Percentiles rank a stretch among this genome's conserved stretches.
phyloP scores from a whole-genome alignment of 2,888 invertebrate genomes.

The Ligdia adustata region DNA sequence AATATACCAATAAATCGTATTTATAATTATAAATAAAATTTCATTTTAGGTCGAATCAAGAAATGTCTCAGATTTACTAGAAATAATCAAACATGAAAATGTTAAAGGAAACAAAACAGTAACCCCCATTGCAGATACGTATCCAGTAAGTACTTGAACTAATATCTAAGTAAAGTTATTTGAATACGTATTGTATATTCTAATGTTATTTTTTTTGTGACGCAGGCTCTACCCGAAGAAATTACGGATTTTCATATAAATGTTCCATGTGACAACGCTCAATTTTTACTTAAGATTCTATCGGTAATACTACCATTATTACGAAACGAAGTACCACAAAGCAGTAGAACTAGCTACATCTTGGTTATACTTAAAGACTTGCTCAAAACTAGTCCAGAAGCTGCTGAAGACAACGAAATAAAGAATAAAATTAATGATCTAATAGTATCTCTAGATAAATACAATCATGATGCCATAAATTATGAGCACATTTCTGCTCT shows the following conservation, averaged over 20 bases:
- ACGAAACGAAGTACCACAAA: conserved; percentile 19
- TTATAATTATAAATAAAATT: too few species aligned
- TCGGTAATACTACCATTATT: conserved; percentile 22
- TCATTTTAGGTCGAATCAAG: too few species aligned
- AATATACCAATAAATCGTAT: too few species aligned
- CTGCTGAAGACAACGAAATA: conserved; percentile 21
- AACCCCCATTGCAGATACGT: too few species aligned
- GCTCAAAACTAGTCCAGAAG: conserved; percentile 16
- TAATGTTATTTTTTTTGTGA: neutral
- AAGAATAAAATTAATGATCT: conserved; percentile 29
- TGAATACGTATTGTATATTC: too few species aligned
- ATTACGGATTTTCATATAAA: conserved; percentile 3
- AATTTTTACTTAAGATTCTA: conserved; percentile 18
- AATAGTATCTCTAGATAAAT: conserved; percentile 29
- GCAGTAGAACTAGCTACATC: conserved; percentile 15
- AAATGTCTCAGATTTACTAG: too few species aligned
- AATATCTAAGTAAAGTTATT: too few species aligned
- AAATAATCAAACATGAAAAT: too few species aligned
- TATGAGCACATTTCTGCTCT: neutral
- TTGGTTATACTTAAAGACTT: conserved; percentile 22
- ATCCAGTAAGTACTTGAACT: too few species aligned
- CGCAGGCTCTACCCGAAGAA: neutral
- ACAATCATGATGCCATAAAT: neutral
- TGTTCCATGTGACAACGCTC: conserved; percentile 19
- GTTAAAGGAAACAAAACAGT: too few species aligned